These are phyloP conservation scores for Hirudo medicinalis DNA, from an alignment of 1,140 invertebrate species.

Conservation along the genomic window DNA sequence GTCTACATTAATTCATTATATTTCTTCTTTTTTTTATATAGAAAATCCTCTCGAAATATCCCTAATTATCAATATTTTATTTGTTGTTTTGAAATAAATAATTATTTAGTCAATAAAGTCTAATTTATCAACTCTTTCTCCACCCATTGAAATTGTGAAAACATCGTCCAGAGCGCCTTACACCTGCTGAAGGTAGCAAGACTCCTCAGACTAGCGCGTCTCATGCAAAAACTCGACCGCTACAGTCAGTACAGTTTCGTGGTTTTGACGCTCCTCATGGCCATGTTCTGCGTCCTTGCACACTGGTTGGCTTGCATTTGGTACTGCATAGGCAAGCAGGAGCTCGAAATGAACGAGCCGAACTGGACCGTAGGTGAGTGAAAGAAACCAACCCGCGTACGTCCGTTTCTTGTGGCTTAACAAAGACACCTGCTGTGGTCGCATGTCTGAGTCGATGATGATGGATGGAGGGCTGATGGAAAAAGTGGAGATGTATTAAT, in stretches of 20 bases:
- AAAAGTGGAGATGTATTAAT: too few species aligned
- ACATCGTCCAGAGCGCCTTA: conserved; percentile 2
- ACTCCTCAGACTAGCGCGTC: conserved; percentile 23
- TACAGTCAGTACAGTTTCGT: conserved; percentile 24
- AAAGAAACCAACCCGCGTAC: background rate
- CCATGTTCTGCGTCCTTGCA: conserved; percentile 25
- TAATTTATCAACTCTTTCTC: too few species aligned
- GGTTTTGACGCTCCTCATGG: conserved; percentile 25
- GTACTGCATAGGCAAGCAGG: conserved; percentile 25
- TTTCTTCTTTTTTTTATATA: too few species aligned
- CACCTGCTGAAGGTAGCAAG: conserved; percentile 25
- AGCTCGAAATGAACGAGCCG: conserved; percentile 22
- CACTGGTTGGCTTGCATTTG: conserved; percentile 28
- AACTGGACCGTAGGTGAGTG: conserved; percentile 24
- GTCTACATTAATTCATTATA: too few species aligned
- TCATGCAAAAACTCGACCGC: conserved; percentile 25
- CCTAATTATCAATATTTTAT: too few species aligned
- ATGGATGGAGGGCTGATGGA: too few species aligned
- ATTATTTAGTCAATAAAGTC: too few species aligned
- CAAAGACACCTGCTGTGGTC: background rate
- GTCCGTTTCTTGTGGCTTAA: background rate
- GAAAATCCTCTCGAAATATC: too few species aligned
- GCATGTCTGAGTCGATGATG: too few species aligned
- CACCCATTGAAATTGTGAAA: too few species aligned
- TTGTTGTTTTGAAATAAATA: too few species aligned